Base-by-base conservation (phyloP, 92 coral and sea anemone species). In the Epizoanthus fatuus region DNA sequence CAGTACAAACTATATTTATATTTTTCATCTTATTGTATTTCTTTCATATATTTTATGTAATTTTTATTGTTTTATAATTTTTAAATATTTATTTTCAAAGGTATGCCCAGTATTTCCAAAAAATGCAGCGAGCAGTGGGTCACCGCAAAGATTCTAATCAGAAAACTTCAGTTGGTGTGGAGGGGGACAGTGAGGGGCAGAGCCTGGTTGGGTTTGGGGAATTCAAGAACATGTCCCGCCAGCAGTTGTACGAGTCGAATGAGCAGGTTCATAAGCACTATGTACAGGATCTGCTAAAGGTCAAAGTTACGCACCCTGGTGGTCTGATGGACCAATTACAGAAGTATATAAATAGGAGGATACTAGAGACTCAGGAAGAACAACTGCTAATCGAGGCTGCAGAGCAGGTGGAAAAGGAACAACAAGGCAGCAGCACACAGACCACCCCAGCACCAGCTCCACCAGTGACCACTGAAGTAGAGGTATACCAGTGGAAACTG, bases 201-300 rank as follows among this genome's bases (percentile, higher is more conserved):
- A 4, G n/a, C 35, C 71, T 79, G 1, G 71, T 79, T 79, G 84
- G 84, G 40, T 80, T 80, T 40, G 75, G 85, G 9, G 6, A 53
- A n/a, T 51, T 63, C 38, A 80, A 63, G 16, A 17, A 25, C 52
- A 14, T 77, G 70, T 77, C 83, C 11, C 83, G 70, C 7, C 58
- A 20, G 9, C 70, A 59, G 7, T 59, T 77, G 83, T 59, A 20
- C 8, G 37, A 77, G 6, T 77, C 69, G 0, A 1, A 42, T 7
- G 65, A 16, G 7, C 9, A 2, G 25, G 65, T 9, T 6, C 22
- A 59, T 8, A 9, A 59, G 25, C 3, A 0, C 1, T 79, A 79
- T 79, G 84, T 79, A 14, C 4, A 79, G 1, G 44, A 38, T 39
- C 20, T 79, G n/a, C 22, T 58, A 22, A 53, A 45, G 32, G 47